Evolutionary conservation across 2,888 invertebrate species (phyloP), one percentile per base, ranked within the genome.

Genomic region (Andrena minutula): DNA sequence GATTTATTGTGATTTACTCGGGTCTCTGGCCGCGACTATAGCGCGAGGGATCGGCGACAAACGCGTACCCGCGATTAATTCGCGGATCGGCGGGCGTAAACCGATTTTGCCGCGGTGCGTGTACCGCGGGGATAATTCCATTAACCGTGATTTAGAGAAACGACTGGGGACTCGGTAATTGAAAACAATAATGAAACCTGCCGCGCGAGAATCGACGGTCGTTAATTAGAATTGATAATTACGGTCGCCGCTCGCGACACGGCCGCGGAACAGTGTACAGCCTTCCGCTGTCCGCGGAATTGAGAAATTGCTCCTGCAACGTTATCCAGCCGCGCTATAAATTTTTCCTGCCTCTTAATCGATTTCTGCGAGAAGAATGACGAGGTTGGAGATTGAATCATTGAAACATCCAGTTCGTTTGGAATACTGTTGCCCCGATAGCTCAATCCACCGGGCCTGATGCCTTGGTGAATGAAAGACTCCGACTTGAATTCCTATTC

Each of bases 1-100:
- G 86, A 89, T 88, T 89, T 82, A 84, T 73, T 65, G 84, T 53
- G 51, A 72, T 79, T 41, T 5, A 63, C 51, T 53, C 60, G 63
- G 23, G 12, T 61, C 41, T 41, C 41, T 16, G 41, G 16, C 12
- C 16, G 41, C 30, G 56, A 6, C 49, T 47, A 47, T 32, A 2
- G 16, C 56, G 65, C 41, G 12, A 41, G 72, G 79, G 12, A 81
- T 77, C 75, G 75, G 8, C 30, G n/a, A 30, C 60, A 60, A 60
- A 32, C 30, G 30, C 30, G 28, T 60, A 7, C 60, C 28, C 20
- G 8, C 23, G 56, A 12, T 56, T 56, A 56, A 56, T 56, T 26
- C 26, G 12, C 56, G 56, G 64, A 74, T 65, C 73, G 68, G 65
- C 75, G 79, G 63, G 80, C 41, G 71, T n/a, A 47, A 35, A 51